Conservation (phyloP, 2,797 vertebrate genomes). For the Salmo trutta region DNA sequence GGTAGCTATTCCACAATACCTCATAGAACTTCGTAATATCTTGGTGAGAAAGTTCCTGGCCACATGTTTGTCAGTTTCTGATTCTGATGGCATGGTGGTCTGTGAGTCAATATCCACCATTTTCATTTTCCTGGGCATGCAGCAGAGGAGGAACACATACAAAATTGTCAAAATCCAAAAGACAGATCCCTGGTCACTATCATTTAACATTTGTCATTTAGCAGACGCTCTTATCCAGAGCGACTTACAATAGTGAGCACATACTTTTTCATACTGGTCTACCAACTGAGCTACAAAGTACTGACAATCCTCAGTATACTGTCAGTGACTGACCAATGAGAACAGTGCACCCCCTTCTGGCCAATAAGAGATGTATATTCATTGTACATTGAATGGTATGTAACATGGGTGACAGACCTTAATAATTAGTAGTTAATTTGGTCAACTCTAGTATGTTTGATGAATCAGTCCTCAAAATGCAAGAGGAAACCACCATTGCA, state of each 20-base stretch:
- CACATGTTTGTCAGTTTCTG: slow-evolving; percentile 82
- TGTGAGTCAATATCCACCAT: slow-evolving; percentile 81
- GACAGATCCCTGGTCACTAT: not conserved
- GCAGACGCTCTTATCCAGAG: no score
- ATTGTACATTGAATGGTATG: not conserved
- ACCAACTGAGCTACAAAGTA: no score
- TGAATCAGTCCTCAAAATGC: not conserved
- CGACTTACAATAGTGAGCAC: no score
- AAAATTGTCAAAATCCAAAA: not conserved
- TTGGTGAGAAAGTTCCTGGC: slow-evolving; percentile 87
- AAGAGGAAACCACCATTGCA: not conserved
- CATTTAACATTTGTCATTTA: no score
- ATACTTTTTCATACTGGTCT: no score
- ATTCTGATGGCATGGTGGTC: slow-evolving; percentile 82
- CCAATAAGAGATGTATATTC: not conserved
- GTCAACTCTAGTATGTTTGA: no score
- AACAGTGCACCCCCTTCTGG: slow-evolving; percentile 7
- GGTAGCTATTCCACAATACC: slow-evolving; percentile 71
- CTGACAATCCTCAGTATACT: not conserved
- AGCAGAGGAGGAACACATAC: not conserved
- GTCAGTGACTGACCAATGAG: not conserved
- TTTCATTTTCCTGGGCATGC: slow-evolving; percentile 44
- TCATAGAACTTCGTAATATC: slow-evolving; percentile 90
- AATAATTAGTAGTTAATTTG: not conserved
- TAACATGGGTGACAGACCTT: not conserved